phyloP scores from a whole-genome alignment of 2,888 invertebrate species.

The Limnephilus auricula region DNA sequence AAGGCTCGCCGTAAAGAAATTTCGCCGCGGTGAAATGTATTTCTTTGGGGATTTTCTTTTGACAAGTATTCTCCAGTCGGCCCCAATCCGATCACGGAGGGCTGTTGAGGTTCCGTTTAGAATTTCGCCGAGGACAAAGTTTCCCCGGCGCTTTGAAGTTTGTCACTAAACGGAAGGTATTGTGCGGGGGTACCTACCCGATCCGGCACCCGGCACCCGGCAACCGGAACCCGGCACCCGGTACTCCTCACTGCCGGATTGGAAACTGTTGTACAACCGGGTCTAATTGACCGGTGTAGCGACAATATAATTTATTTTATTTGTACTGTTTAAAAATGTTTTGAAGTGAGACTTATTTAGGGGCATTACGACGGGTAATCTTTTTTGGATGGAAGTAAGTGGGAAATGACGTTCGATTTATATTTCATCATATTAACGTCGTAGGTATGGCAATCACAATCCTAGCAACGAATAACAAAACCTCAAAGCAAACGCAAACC shows the following conservation, averaged over 20 bases:
- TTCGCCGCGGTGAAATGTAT: slow-evolving; percentile 14
- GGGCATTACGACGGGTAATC: too few species aligned
- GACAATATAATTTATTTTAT: too few species aligned
- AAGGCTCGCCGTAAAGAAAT: not conserved
- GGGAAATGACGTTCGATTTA: too few species aligned
- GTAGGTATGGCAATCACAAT: too few species aligned
- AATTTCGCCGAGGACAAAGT: slow-evolving; percentile 36
- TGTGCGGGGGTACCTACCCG: not conserved
- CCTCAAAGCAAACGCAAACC: too few species aligned
- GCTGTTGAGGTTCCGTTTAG: slow-evolving; percentile 38
- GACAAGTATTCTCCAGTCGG: slow-evolving; percentile 39
- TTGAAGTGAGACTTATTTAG: too few species aligned
- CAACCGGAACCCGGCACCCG: slow-evolving; percentile 72
- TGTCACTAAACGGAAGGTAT: slow-evolving; percentile 43
- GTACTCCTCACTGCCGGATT: not conserved
- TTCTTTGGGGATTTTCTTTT: slow-evolving; percentile 24
- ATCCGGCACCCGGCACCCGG: slow-evolving; percentile 69
- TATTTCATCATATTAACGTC: too few species aligned
- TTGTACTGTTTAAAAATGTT: too few species aligned
- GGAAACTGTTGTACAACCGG: not conserved
- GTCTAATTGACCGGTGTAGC: not conserved
- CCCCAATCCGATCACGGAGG: slow-evolving; percentile 41
- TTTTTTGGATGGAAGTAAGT: too few species aligned
- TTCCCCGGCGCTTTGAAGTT: slow-evolving; percentile 43
- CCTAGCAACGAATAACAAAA: too few species aligned